Base-by-base conservation (phyloP, 2,888 invertebrate genomes). In the Griposia aprilina region DNA sequence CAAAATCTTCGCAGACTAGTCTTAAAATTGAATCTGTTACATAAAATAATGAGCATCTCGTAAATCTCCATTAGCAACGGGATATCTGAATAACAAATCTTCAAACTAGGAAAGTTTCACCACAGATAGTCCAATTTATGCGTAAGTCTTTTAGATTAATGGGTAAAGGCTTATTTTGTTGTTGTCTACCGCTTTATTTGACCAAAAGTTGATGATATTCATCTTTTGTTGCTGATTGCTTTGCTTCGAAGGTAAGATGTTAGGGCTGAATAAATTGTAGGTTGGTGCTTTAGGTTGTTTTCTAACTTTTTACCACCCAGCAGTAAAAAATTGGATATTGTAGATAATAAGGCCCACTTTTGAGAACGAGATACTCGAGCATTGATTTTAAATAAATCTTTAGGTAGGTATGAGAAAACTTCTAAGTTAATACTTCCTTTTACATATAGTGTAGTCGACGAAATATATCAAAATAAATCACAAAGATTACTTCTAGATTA, bases 31-130 rank as follows among this genome's bases (percentile, higher is more conserved):
- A 87, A 85, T 86, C 81, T 62, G 77, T 78, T 70, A 57, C 48
- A 73, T 50, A 79, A 80, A 85, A 84, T 89, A 88, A 89, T 79
- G 73, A 78, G 68, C 50, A 20, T 62, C 65, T 75, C 62, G 80
- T 88, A 88, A 86, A 89, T 89, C 86, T 82, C 75, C 69, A 86
- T 89, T 86, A 86, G 74, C 50, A 81, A 76, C 69, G 66, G 77
- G 77, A 84, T 89, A 88, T 88, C 75, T 79, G 80, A 89, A 83
- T 89, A 85, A 88, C 83, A 86, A 89, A 88, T 88, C 80, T 74
- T 75, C 76, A 30, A 89, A 88, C 84, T 88, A 83, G 77, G 80
- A 82, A 82, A 88, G 80, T 88, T 88, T 80, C 7, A 20, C 83
- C 82, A 70, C 84, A 83, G 86, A 84, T 86, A 80, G 73, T 70